Base-by-base conservation (phyloP, 2,113 vertebrate genomes). In the Archocentrus centrarchus region DNA sequence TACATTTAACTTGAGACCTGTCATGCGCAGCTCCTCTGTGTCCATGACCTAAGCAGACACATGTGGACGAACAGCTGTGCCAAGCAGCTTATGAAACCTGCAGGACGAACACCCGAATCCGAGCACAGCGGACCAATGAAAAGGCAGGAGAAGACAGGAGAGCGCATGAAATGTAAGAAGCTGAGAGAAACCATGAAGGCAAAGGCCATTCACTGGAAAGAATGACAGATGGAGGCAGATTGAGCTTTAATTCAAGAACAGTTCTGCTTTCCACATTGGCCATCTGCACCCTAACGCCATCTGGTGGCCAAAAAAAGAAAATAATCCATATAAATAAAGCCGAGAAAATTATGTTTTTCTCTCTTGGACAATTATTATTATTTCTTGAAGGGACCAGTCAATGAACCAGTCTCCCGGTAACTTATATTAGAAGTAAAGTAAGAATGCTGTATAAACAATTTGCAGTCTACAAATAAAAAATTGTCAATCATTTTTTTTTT, bases 191-290 rank as follows among this genome's bases (percentile, higher is more conserved):
- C 58, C 53, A 50, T 70, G 9, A 73, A 75, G 59, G 81, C 9
- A 91, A 92, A 92, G 91, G 90, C 73, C 92, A 88, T 66, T 81
- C 37, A 37, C 81, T 91, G 93, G 91, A 94, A 93, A 94, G 35
- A 92, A 87, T 94, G 93, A 93, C 83, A 64, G 87, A 81, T 30
- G 37, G 80, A 79, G 85, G 86, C 41, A 58, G 32, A 63, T 47
- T 8, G 59, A 59, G 11, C 64, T 63, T 88, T 84, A 79, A 85
- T 32, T 41, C 44, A 83, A 22, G 18, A 76, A 1, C 27, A 20
- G 6, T n/a, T 68, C 41, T 47, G 15, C 18, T n/a, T 55, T 53
- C 44, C 14, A 35, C 7, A 50, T 3, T 8, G 3, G 32, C 11
- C 61, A 50, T 24, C 55, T 59, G 83, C 57, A 75, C 59, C 61